These are phyloP conservation scores for Burhinus bistriatus DNA, from an alignment of 2,113 vertebrate species.

Conservation along the genomic window DNA sequence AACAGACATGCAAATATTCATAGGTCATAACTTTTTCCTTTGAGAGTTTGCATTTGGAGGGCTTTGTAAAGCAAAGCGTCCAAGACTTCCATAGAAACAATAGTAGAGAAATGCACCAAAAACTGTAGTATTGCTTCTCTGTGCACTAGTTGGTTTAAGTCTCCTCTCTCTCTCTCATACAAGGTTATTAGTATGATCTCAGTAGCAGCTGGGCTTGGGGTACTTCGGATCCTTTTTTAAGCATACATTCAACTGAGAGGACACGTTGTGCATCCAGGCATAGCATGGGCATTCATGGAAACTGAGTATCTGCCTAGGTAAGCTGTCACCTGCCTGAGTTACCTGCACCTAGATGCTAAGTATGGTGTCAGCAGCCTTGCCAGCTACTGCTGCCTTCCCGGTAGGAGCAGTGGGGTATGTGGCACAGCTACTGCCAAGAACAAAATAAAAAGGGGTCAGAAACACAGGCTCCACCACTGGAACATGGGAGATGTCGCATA, in stretches of 20 bases:
- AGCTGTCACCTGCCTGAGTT: neutral
- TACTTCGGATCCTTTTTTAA: neutral
- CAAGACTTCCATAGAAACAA: neutral
- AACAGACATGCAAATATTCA: neutral
- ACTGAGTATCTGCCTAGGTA: neutral
- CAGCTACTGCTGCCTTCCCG: neutral
- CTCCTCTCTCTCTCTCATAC: neutral
- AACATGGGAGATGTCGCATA: neutral
- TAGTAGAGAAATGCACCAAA: neutral
- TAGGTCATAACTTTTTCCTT: neutral
- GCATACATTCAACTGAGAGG: neutral
- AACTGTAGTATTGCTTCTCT: neutral
- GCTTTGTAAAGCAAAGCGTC: neutral
- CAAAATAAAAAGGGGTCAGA: neutral
- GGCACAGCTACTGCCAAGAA: neutral
- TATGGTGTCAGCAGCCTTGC: rapidly evolving
- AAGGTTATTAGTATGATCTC: neutral
- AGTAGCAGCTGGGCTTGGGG: neutral
- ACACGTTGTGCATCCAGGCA: neutral
- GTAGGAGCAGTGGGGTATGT: neutral
- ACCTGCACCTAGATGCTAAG: neutral
- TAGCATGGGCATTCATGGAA: neutral
- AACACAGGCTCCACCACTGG: neutral
- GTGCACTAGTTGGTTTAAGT: neutral
- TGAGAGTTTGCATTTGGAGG: neutral